These are phyloP conservation scores for Trypoxylon attenuatum DNA, from an alignment of 2,888 invertebrate species.

Conservation along the genomic window DNA sequence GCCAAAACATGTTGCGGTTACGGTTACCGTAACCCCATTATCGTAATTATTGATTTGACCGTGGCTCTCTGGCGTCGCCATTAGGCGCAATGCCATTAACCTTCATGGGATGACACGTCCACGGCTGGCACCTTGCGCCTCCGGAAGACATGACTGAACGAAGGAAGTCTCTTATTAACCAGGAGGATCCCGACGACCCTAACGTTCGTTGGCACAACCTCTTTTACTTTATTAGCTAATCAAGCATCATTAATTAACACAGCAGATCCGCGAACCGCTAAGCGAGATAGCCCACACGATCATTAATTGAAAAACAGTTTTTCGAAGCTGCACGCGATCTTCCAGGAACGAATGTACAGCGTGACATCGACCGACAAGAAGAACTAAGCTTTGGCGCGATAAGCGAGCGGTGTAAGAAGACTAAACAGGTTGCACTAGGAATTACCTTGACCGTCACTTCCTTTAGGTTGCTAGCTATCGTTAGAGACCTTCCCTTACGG, in stretches of 20 bases:
- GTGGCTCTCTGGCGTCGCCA: slow-evolving; percentile 30
- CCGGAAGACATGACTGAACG: neutral
- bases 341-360: neutral
- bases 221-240: too few relatives aligned
- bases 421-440: slow-evolving; percentile 27
- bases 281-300: too few relatives aligned
- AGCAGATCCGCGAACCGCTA: too few relatives aligned
- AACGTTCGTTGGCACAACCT: too few relatives aligned
- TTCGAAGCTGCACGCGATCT: neutral
- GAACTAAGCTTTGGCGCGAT: slow-evolving; percentile 11
- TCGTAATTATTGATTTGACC: slow-evolving; percentile 56
- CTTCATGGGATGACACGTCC: slow-evolving; percentile 28
- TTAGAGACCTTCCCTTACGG: slow-evolving; percentile 5
- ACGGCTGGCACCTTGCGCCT: neutral
- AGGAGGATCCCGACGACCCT: neutral
- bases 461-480: slow-evolving; percentile 20
- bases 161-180: neutral
- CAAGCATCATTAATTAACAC: too few relatives aligned
- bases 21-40: slow-evolving; percentile 52
- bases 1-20: slow-evolving; percentile 43
- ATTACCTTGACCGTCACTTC: slow-evolving; percentile 23
- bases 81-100: slow-evolving; percentile 45
- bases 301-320: neutral
- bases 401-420: slow-evolving; percentile 30
- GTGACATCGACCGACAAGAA: neutral